Conservation (phyloP, 2,113 vertebrate genomes). For the Climacteris rufus region DNA sequence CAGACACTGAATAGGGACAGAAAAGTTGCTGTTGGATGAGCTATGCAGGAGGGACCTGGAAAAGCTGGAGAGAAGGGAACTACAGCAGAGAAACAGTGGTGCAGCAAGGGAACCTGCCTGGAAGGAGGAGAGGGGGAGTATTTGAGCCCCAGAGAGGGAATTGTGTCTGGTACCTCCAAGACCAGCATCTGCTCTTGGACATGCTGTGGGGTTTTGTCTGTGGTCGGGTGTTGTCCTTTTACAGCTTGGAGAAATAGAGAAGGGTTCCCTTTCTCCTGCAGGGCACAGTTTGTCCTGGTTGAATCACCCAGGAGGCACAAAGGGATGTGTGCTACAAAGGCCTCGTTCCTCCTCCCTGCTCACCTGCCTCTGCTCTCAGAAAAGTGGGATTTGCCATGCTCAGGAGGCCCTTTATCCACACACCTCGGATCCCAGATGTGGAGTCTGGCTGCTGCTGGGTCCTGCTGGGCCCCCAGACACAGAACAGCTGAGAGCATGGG, state of each 20-base stretch:
- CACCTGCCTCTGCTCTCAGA: neutral
- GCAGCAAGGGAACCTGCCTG: neutral
- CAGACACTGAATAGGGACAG: neutral
- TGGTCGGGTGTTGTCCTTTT: neutral
- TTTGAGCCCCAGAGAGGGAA: neutral
- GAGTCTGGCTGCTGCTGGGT: neutral
- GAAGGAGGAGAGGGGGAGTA: neutral
- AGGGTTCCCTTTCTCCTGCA: neutral
- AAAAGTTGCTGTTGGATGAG: neutral
- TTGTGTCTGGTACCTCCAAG: neutral
- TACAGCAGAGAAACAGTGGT: neutral
- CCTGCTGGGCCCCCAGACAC: neutral
- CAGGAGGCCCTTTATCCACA: neutral
- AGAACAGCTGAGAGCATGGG: neutral
- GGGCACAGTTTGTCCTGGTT: neutral
- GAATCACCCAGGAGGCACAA: neutral
- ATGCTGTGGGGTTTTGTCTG: neutral
- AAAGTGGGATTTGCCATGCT: neutral
- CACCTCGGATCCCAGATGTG: neutral
- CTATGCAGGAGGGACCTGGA: neutral
- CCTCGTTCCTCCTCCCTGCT: neutral
- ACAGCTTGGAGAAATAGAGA: neutral
- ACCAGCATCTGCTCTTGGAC: neutral
- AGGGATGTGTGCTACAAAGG: neutral
- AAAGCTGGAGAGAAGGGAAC: neutral